These are phyloP conservation scores for Sphenodon punctatus DNA, from an alignment of 2,797 vertebrate species.

Conservation along the genomic window DNA sequence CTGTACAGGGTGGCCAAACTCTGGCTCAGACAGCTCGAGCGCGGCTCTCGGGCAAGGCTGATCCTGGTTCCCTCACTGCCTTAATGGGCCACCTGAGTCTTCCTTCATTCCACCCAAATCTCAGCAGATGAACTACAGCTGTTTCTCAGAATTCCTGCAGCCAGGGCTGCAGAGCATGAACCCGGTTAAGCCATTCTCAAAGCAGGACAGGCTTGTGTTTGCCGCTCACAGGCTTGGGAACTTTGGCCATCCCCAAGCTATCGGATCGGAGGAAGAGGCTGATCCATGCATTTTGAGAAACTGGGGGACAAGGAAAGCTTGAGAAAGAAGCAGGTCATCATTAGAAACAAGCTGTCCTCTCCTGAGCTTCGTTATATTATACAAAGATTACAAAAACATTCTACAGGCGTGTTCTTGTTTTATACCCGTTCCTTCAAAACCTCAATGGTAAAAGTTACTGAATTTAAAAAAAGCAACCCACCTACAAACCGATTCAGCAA, in stretches of 20 bases:
- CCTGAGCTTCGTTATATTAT: background rate
- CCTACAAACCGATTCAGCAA: background rate
- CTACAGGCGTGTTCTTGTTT: background rate
- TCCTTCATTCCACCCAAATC: too few species aligned
- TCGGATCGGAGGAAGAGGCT: background rate
- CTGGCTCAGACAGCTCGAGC: too few species aligned
- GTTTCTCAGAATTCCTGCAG: too few species aligned
- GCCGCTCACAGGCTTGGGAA: too few species aligned
- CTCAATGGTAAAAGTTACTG: background rate
- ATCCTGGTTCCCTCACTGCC: too few species aligned
- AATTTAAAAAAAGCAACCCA: background rate
- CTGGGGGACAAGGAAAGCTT: background rate
- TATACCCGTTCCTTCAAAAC: background rate
- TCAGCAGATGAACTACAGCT: too few species aligned
- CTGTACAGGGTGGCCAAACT: too few species aligned
- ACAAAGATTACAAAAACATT: fast-evolving
- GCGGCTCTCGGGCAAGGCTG: too few species aligned
- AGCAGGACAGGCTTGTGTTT: too few species aligned
- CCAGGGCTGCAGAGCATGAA: too few species aligned
- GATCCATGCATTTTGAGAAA: background rate
- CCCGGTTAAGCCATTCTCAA: too few species aligned
- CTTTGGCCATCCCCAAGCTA: background rate
- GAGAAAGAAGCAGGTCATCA: fast-evolving
- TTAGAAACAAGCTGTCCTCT: background rate
- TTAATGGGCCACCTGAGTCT: too few species aligned